Percentiles rank a stretch among this genome's conserved stretches.
These are phyloP conservation scores for Nicator chloris DNA, from an alignment of 2,113 vertebrate genomes.

Conservation along the genomic window DNA sequence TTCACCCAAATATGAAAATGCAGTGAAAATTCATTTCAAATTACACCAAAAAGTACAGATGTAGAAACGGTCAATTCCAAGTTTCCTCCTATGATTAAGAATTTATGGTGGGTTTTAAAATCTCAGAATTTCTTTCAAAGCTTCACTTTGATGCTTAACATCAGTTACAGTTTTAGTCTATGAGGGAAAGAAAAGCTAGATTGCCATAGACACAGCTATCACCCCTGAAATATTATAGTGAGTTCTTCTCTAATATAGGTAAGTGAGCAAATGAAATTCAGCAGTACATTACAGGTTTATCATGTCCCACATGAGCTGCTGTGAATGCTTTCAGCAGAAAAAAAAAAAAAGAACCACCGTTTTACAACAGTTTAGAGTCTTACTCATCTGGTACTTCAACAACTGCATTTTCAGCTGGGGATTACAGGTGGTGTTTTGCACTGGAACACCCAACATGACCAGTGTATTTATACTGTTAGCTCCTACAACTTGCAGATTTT, in stretches of 20 bases:
- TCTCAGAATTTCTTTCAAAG: neutral
- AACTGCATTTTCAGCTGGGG: neutral
- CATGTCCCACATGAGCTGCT: neutral
- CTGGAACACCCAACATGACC: neutral
- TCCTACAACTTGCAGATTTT: neutral
- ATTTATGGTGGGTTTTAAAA: neutral
- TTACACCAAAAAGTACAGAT: neutral
- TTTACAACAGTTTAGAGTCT: neutral
- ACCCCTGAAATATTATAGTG: neutral
- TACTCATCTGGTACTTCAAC: neutral
- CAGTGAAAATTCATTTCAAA: conserved; percentile 22
- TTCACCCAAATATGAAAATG: conserved; percentile 25
- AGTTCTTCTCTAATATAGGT: neutral
- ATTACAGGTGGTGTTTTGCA: neutral
- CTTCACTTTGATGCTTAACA: neutral
- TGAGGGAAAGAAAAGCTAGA: neutral
- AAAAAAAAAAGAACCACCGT: neutral
- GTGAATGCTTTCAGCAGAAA: neutral
- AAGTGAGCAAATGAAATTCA: neutral
- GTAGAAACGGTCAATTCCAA: neutral
- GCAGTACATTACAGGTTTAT: neutral
- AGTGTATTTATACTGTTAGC: neutral
- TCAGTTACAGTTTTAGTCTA: neutral
- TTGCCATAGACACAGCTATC: neutral
- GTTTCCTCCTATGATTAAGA: neutral